Base-by-base conservation (phyloP, 2,888 invertebrate species). In the Platycheirus albimanus region DNA sequence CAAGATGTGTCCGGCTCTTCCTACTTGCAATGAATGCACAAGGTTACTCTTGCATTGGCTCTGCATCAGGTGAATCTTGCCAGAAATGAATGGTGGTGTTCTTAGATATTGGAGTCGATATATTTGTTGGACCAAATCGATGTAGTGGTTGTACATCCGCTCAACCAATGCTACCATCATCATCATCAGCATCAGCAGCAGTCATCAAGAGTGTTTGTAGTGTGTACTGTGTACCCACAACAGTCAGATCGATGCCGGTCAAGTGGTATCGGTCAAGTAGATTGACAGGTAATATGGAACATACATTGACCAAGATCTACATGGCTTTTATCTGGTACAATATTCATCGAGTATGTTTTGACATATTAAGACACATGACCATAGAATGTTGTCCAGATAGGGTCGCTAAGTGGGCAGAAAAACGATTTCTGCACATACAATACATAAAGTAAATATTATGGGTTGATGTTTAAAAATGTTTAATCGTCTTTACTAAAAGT, bases 121-220 rank as follows among this genome's bases (percentile, higher is more conserved):
- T 81, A 69, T 77, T 81, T 77, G 71, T 63, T 71, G 64, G 56
- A 51, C 51, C 64, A 56, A 56, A 69, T 36, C 52, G 13, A 11
- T 13, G 36, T 54, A 75, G 58, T 41, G 41, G 75, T 76, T 71
- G 70, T 38, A 81, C 64, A 81, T 81, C 80, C 77, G 81, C 20
- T 81, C 76, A 76, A 81, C 66, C 77, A 67, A 51, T 63, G 47
- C 47, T 8, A 43, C 43, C 63, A 52, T 36, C 72, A 43, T 43
- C 63, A 66, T 33, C 45, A 63, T 30, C 41, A 38, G 19, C 61
- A 54, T 38, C 41, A 49, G 30, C 45, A 64, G 13, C 45, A 41
- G 38, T 4, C 61, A 47, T n/a, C n/a, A n/a, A n/a, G n/a, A n/a
- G n/a, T n/a, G n/a, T n/a, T n/a, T n/a, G n/a, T n/a, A 56, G 19